Conservation (phyloP, 1,140 invertebrate genomes). For the Habropoda laboriosa region DNA sequence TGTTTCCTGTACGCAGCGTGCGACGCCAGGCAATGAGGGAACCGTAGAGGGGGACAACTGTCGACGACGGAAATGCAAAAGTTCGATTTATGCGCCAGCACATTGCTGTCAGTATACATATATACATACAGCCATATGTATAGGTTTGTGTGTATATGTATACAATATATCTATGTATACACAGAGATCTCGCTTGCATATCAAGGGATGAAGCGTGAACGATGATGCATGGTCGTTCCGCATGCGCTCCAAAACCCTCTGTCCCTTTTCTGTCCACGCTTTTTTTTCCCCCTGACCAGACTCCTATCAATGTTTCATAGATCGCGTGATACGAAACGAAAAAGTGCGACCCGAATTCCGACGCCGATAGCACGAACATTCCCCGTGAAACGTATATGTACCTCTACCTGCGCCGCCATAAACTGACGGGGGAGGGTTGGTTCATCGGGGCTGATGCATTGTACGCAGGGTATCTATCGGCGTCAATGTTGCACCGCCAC, state of each 20-base stretch:
- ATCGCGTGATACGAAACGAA: constrained; percentile 62
- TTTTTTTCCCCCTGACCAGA: constrained; percentile 43
- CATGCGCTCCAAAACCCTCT: constrained; percentile 65
- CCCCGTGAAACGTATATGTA: background rate
- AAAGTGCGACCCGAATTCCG: constrained; percentile 59
- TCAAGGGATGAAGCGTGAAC: constrained; percentile 62
- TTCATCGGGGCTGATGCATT: constrained; percentile 13
- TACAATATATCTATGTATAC: background rate
- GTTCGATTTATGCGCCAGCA: constrained; percentile 77
- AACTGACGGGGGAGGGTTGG: constrained; percentile 14
- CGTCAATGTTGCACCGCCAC: constrained; percentile 28
- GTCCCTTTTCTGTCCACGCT: constrained; percentile 50
- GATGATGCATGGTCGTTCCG: constrained; percentile 62
- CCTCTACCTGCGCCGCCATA: constrained; percentile 18
- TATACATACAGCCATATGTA: background rate
- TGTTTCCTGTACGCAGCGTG: constrained; percentile 61
- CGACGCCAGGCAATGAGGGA: constrained; percentile 56
- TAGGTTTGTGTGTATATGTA: background rate
- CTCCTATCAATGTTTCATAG: constrained; percentile 70
- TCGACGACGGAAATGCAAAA: constrained; percentile 79
- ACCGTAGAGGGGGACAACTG: constrained; percentile 42
- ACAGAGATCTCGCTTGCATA: constrained; percentile 37
- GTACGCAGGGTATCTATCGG: constrained; percentile 27
- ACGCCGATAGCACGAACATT: constrained; percentile 47
- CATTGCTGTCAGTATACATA: constrained; percentile 34